A percentile compares a stretch with the other conserved stretches of the same genome.
phyloP scores from a whole-genome alignment of 2,797 vertebrate genomes.

The Neosilurus mollespiculum region DNA sequence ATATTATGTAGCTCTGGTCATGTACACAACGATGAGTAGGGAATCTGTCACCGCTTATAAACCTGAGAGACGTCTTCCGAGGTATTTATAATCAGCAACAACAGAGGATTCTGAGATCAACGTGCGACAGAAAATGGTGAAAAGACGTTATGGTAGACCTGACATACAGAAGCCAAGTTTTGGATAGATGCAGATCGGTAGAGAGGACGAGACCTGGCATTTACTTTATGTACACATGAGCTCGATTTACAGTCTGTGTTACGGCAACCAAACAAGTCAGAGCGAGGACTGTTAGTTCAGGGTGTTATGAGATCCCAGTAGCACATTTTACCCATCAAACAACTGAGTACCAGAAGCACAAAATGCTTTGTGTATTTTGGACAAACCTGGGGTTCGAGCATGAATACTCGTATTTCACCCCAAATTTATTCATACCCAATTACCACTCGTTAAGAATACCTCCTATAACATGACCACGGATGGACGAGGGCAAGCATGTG shows the following conservation, averaged over 20 bases:
- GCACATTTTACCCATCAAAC: neutral
- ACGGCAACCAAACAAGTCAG: neutral
- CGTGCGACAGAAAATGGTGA: neutral
- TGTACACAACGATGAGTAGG: slow-evolving; percentile 4
- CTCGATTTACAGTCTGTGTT: neutral
- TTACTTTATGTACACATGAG: neutral
- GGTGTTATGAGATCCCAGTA: neutral
- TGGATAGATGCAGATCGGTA: neutral
- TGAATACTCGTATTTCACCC: too few relatives aligned
- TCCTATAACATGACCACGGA: too few relatives aligned
- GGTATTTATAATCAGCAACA: slow-evolving; percentile 1
- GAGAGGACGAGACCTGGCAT: slow-evolving; percentile 18
- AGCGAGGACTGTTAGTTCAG: neutral
- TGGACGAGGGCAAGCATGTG: too few relatives aligned
- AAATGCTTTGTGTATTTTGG: neutral
- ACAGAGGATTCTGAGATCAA: neutral
- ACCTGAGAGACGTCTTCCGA: slow-evolving; percentile 1
- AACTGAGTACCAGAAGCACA: neutral
- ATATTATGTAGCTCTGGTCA: slow-evolving; percentile 8
- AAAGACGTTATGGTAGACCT: neutral
- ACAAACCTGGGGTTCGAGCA: neutral
- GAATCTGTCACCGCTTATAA: slow-evolving; percentile 13
- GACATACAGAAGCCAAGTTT: neutral
- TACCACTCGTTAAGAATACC: too few relatives aligned
- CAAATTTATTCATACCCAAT: too few relatives aligned